These are phyloP conservation scores for Channa argus DNA, from an alignment of 2,113 vertebrate genomes.

Conservation along the genomic window DNA sequence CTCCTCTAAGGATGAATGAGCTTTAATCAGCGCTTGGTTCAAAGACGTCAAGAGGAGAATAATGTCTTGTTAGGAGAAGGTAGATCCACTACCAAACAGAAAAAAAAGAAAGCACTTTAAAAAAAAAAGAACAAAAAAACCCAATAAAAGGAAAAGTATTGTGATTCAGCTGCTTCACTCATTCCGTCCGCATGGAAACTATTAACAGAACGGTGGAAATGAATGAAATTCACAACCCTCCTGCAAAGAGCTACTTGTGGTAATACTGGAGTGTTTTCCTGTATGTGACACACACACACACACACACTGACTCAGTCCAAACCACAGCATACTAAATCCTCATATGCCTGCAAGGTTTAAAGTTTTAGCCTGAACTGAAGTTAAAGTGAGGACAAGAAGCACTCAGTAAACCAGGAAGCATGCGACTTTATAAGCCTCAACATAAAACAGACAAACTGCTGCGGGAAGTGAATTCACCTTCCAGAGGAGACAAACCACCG, in stretches of 20 bases:
- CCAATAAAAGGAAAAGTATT: background rate
- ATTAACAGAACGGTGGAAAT: constrained; percentile 59
- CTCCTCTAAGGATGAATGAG: constrained; percentile 28
- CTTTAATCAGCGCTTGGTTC: constrained; percentile 49
- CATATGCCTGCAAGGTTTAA: constrained; percentile 40
- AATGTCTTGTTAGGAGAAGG: background rate
- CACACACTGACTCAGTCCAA: constrained; percentile 38
- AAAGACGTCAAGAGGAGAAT: constrained; percentile 27
- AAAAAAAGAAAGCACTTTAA: background rate
- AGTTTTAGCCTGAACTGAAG: constrained; percentile 39
- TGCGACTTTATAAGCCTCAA: background rate
- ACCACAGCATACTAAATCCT: constrained; percentile 55
- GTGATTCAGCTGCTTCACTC: constrained; percentile 60
- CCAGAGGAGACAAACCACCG: too few relatives aligned
- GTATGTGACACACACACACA: constrained; percentile 29
- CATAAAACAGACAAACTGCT: background rate
- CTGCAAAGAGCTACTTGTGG: constrained; percentile 59
- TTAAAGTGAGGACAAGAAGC: constrained; percentile 40
- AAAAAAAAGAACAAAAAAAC: background rate
- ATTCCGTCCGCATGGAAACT: constrained; percentile 41
- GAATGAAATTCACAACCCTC: constrained; percentile 54
- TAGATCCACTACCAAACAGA: background rate
- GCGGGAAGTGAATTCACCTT: too few relatives aligned
- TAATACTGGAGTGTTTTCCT: constrained; percentile 45
- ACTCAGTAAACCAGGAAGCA: background rate